Evolutionary conservation across 2,113 vertebrate species (phyloP), one percentile per base, ranked within the genome.

Genomic region (Mus pahari): DNA sequence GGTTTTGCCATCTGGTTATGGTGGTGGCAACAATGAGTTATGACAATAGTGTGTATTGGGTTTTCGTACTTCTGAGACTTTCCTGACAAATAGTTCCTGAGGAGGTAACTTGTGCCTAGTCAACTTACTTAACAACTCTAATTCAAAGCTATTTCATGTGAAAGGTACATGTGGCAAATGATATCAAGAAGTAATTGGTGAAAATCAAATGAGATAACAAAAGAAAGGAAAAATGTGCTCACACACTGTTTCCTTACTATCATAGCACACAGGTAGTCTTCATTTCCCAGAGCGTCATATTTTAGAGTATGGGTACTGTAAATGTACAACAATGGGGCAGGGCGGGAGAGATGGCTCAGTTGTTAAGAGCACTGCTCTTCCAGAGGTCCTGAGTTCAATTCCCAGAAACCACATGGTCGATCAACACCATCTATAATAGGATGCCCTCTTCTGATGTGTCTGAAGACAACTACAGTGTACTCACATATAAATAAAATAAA

Each of bases 171-270:
- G 22, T 68, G 48, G 31, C 58, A 75, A 68, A 58, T 0, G 17
- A 66, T 95, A 7, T 58, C 62, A 53, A 31, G 20, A 16, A 78
- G 86, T 12, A 60, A 74, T 78, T 96, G 73, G 7, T 84, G 20
- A 86, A 36, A 48, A 73, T 58, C 79, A 50, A 92, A 87, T 90
- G 19, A 95, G 26, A 73, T 20, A 70, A 66, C 26, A 60, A 20
- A 89, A 53, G 17, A 88, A 12, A 33, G n/a, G 11, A 82, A 78
- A 94, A 19, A 1, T 26, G 19, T 82, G 36, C 73, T 93, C 26
- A 77, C 45, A 84, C 62, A 75, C 64, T 71, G 64, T 79, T 83
- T 11, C 11, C 77, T 93, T 94, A 90, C 33, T 33, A 64, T 90
- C 8, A 53, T 62, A 12, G 26, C 39, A 42, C 4, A 19, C 19